These are phyloP conservation scores for Drosophila sucinea DNA, from an alignment of 1,140 invertebrate genomes.

Conservation along the genomic window DNA sequence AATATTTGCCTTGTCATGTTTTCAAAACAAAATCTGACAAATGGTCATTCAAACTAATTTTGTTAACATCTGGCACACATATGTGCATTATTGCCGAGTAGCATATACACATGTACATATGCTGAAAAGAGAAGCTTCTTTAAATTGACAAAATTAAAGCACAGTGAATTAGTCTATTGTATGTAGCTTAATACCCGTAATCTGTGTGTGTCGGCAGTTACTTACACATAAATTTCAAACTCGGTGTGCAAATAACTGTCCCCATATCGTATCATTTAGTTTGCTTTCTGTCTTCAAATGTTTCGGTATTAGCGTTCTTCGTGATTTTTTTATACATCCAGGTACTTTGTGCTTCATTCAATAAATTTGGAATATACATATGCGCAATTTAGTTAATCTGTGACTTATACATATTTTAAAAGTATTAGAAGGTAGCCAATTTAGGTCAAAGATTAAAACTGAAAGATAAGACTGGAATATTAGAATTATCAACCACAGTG, in stretches of 20 bases:
- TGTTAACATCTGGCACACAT: not conserved
- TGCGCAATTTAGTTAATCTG: not conserved
- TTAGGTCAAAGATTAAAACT: not conserved
- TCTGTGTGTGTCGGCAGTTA: not conserved
- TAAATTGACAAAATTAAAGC: constrained; percentile 13
- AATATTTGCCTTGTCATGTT: not conserved
- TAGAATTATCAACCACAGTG: no score
- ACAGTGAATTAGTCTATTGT: constrained; percentile 15
- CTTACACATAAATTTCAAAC: not conserved
- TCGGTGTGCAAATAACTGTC: not conserved
- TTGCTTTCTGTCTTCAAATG: not conserved
- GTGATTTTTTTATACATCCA: not conserved
- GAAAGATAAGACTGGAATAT: no score
- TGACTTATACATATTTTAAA: not conserved
- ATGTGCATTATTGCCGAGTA: constrained; percentile 5
- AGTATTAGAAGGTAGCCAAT: not conserved
- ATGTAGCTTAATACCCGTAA: constrained; percentile 4
- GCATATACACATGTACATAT: not conserved
- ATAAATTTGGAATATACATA: not conserved
- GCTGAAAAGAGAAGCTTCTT: not conserved
- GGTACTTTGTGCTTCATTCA: not conserved
- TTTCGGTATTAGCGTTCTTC: not conserved
- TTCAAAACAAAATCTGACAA: not conserved
- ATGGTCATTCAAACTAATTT: constrained; percentile 8
- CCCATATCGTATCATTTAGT: constrained; percentile 3